Conservation (phyloP, 2,888 invertebrate genomes). For the Tachina fera region DNA sequence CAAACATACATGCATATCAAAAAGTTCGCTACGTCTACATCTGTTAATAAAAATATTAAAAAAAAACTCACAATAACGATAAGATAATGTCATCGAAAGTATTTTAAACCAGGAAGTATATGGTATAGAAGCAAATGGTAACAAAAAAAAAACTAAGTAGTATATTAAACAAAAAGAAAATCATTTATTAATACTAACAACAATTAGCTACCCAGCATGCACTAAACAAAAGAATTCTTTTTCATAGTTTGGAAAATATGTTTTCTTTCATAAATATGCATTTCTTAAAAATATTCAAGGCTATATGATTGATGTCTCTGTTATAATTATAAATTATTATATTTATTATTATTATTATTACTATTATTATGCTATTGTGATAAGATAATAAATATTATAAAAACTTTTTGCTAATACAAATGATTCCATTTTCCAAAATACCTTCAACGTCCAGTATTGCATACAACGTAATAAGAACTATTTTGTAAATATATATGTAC, state of each 20-base stretch:
- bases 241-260: neutral
- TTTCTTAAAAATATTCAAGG: neutral
- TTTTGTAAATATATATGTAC: neutral
- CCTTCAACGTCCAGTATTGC: neutral
- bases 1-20: neutral
- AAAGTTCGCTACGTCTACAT: too few species aligned
- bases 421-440: neutral
- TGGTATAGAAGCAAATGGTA: neutral
- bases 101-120: slow-evolving; percentile 49
- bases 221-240: neutral
- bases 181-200: neutral
- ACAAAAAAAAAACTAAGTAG: neutral
- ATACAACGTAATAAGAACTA: slow-evolving; percentile 12
- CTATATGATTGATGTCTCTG: neutral
- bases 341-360: neutral
- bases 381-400: neutral
- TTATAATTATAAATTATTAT: neutral
- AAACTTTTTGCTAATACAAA: neutral
- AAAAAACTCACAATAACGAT: neutral
- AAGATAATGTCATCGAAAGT: slow-evolving; percentile 50
- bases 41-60: slow-evolving; percentile 15
- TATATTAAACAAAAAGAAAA: neutral
- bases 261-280: neutral
- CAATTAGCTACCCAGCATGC: neutral
- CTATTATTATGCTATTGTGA: neutral